phyloP scores from a whole-genome alignment of 2,113 vertebrate species.

The Ammospiza nelsoni region DNA sequence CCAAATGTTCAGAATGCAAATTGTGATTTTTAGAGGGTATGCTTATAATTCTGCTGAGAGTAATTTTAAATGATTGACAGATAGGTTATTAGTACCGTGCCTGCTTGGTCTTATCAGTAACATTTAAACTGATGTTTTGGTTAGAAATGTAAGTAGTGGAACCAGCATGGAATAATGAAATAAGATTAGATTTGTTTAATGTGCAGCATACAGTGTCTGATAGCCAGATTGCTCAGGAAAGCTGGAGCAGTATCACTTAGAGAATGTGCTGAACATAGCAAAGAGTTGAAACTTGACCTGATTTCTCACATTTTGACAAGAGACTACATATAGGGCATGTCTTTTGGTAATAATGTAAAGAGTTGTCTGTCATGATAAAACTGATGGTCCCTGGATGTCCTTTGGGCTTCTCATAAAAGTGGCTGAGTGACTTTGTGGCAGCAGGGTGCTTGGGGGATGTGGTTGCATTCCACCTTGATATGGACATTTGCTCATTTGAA shows the following conservation, averaged over 20 bases:
- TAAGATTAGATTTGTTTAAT: constrained; percentile 66
- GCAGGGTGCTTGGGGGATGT: neutral
- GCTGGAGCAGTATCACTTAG: neutral
- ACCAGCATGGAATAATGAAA: constrained; percentile 65
- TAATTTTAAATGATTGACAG: constrained; percentile 76
- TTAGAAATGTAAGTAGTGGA: constrained; percentile 61
- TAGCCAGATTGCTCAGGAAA: constrained; percentile 19
- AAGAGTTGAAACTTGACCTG: constrained; percentile 20
- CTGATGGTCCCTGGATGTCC: constrained; percentile 72
- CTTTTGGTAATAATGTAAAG: constrained; percentile 55
- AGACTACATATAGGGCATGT: constrained; percentile 27
- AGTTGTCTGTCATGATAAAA: constrained; percentile 52
- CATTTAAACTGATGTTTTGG: constrained; percentile 69
- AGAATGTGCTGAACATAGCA: constrained; percentile 38
- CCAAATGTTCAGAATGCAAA: constrained; percentile 60
- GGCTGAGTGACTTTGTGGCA: constrained; percentile 34
- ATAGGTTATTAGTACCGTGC: constrained; percentile 61
- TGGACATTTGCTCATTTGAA: neutral
- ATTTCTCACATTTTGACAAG: constrained; percentile 45
- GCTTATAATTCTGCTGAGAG: constrained; percentile 69
- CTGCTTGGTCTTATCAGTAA: constrained; percentile 66
- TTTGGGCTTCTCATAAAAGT: constrained; percentile 57
- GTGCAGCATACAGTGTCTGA: neutral
- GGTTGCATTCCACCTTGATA: neutral
- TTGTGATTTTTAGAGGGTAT: constrained; percentile 51